phyloP scores from a whole-genome alignment of 2,113 vertebrate species.

The Clinocottus analis region DNA sequence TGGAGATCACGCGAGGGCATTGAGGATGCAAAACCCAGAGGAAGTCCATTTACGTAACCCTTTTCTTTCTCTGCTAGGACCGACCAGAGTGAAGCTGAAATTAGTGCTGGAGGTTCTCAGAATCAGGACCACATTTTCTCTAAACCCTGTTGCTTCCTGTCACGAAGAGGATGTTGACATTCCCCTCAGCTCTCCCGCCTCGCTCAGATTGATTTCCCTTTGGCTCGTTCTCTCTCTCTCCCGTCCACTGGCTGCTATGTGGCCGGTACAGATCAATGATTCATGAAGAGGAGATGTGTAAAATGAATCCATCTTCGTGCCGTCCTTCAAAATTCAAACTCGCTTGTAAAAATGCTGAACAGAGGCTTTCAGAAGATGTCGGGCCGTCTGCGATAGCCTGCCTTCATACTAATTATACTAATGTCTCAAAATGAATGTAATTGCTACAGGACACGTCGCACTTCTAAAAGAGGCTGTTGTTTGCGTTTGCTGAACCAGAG shows the following conservation, averaged over 20 bases:
- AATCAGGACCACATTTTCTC: background rate
- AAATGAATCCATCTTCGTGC: background rate
- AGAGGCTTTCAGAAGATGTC: background rate
- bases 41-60: background rate
- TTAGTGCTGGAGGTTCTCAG: background rate
- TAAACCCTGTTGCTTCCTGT: constrained; percentile 1
- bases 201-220: background rate
- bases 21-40: background rate
- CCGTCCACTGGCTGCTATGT: background rate
- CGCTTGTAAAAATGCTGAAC: background rate
- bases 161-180: constrained; percentile 14
- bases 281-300: background rate
- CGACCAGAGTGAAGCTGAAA: background rate
- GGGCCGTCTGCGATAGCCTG: background rate
- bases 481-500: background rate
- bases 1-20: background rate
- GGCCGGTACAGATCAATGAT: background rate
- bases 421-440: constrained; percentile 13
- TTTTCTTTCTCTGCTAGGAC: background rate
- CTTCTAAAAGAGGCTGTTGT: constrained; percentile 8
- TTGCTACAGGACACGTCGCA: background rate
- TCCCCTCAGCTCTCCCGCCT: background rate
- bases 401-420: constrained; percentile 25
- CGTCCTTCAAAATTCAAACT: background rate
- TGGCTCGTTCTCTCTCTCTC: background rate